These are phyloP conservation scores for Rhynchophorus ferrugineus DNA, from an alignment of 1,140 invertebrate species.

Conservation along the genomic window DNA sequence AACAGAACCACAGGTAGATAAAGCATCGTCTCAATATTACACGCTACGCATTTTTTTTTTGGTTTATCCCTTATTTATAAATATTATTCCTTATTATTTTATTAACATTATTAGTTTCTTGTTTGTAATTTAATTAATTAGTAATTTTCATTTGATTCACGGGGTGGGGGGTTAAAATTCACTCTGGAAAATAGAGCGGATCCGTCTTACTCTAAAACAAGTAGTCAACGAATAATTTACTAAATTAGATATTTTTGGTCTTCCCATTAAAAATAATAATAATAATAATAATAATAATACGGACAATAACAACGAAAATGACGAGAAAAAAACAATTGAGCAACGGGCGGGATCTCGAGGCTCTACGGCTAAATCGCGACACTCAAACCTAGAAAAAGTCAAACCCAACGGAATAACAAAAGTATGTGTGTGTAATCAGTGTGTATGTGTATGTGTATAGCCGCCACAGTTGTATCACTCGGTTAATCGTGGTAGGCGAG, in stretches of 20 bases:
- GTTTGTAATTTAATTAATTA: too few relatives aligned
- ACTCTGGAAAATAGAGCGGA: background rate
- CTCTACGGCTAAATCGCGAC: background rate
- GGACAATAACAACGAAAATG: too few relatives aligned
- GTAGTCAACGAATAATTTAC: background rate
- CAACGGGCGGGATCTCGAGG: background rate
- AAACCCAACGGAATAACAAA: background rate
- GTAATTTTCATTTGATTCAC: too few relatives aligned
- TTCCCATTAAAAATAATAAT: background rate
- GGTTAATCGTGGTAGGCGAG: background rate
- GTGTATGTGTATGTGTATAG: background rate
- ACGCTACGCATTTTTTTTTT: too few relatives aligned
- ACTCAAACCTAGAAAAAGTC: background rate
- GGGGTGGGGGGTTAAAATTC: too few relatives aligned
- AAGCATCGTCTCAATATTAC: too few relatives aligned
- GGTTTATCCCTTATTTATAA: too few relatives aligned
- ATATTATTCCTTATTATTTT: background rate
- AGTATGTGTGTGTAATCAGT: too few relatives aligned
- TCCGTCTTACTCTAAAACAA: background rate
- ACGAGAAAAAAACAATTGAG: background rate
- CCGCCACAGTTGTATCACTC: background rate
- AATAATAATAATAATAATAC: too few relatives aligned
- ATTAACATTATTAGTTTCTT: too few relatives aligned
- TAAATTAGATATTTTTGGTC: background rate
- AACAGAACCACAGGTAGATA: too few relatives aligned